phyloP scores from a whole-genome alignment of 2,888 invertebrate genomes.

The Atrina japonica region DNA sequence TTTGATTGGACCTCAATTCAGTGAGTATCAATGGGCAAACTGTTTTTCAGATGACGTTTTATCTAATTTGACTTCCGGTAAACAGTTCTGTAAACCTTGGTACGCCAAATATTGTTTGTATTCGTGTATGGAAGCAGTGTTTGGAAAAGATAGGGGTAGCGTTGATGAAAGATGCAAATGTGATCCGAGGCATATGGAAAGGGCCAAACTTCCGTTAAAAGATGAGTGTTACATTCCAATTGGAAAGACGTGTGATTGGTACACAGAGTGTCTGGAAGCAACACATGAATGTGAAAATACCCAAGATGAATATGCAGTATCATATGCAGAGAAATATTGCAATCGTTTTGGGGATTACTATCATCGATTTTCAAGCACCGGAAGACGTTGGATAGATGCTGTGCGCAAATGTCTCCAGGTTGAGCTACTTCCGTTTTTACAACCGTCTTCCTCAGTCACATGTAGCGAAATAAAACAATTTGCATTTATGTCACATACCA shows the following conservation, averaged over 20 bases:
- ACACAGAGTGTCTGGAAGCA: constrained; percentile 29
- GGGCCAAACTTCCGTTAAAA: too few relatives aligned
- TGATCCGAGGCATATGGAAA: too few relatives aligned
- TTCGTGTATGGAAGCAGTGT: too few relatives aligned
- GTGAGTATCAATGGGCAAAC: too few relatives aligned
- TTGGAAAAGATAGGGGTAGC: too few relatives aligned
- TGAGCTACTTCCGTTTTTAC: constrained; percentile 1
- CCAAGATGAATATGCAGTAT: constrained; percentile 24
- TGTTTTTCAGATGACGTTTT: too few relatives aligned
- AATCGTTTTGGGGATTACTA: constrained; percentile 14
- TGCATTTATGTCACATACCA: constrained; percentile 24
- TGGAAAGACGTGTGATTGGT: constrained; percentile 34
- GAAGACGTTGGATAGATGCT: constrained; percentile 33
- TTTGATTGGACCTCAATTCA: too few relatives aligned
- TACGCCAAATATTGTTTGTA: too few relatives aligned
- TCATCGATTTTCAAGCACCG: constrained; percentile 2
- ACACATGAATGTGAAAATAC: constrained; percentile 10
- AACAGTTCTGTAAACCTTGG: too few relatives aligned
- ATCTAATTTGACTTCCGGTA: too few relatives aligned
- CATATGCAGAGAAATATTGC: constrained; percentile 36
- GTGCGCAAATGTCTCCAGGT: constrained; percentile 36
- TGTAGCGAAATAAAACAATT: constrained; percentile 4
- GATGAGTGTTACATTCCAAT: constrained; percentile 33
- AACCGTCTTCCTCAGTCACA: background rate
- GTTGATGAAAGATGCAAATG: too few relatives aligned